A percentile compares a stretch with the other conserved stretches of the same genome.
These are phyloP conservation scores for Aldabrachelys gigantea DNA, from an alignment of 2,113 vertebrate genomes.

Conservation along the genomic window DNA sequence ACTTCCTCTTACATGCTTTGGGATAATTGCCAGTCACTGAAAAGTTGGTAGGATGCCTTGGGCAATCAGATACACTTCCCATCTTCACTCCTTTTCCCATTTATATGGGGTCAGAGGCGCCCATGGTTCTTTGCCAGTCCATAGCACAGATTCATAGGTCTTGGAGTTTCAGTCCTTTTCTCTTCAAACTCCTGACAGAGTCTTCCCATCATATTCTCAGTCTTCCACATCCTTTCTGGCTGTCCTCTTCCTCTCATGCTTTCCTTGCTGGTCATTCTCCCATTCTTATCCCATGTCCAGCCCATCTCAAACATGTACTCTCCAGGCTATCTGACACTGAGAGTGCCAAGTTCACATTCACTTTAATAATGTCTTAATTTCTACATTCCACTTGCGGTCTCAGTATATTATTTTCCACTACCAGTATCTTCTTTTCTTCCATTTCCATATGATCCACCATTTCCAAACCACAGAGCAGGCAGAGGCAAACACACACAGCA, in stretches of 20 bases:
- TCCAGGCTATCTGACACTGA: neutral
- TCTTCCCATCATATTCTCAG: neutral
- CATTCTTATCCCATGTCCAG: neutral
- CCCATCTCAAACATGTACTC: neutral
- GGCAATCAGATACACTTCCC: neutral
- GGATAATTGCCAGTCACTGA: slow-evolving; percentile 53
- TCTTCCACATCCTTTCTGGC: neutral
- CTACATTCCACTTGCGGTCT: neutral
- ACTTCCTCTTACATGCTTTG: slow-evolving; percentile 8
- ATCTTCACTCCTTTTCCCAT: neutral
- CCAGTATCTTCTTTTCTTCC: neutral
- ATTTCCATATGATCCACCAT: neutral
- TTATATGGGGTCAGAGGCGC: neutral
- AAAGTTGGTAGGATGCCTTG: neutral
- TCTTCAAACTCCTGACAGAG: neutral
- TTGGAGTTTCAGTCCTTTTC: neutral
- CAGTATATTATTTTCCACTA: neutral
- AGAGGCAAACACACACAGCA: neutral
- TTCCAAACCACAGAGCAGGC: neutral
- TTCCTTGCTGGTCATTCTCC: neutral
- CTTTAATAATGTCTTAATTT: neutral
- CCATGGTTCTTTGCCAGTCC: neutral
- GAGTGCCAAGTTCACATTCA: neutral
- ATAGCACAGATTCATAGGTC: neutral
- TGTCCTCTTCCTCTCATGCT: too few relatives aligned